These are phyloP conservation scores for Mola mola DNA, from an alignment of 2,113 vertebrate genomes.

Conservation along the genomic window DNA sequence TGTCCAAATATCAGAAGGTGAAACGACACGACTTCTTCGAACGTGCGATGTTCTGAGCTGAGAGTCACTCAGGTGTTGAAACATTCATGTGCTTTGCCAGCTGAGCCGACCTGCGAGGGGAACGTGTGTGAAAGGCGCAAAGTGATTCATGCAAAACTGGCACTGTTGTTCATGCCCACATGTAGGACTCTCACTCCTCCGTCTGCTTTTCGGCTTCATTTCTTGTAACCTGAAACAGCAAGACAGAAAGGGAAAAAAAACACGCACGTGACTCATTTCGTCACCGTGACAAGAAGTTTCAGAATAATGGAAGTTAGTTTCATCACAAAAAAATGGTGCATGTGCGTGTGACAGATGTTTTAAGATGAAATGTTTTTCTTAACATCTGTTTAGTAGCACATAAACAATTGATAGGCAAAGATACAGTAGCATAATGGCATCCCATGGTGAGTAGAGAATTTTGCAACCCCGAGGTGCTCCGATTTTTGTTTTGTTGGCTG, in stretches of 20 bases:
- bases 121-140: slow-evolving; percentile 69
- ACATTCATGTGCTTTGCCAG: slow-evolving; percentile 39
- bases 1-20: background rate
- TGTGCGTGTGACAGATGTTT: no score
- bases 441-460: no score
- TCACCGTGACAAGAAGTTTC: slow-evolving; percentile 26
- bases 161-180: slow-evolving; percentile 6
- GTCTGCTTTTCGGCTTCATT: background rate
- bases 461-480: no score
- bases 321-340: no score
- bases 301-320: background rate
- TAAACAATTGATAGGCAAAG: no score
- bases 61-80: slow-evolving; percentile 65
- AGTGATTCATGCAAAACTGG: slow-evolving; percentile 53
- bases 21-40: background rate
- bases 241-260: background rate
- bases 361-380: no score
- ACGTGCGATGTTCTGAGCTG: slow-evolving; percentile 15
- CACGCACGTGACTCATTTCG: background rate
- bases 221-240: no score
- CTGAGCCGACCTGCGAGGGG: slow-evolving; percentile 13
- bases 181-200: slow-evolving; percentile 4
- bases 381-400: no score
- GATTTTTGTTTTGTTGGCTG: no score
- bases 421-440: no score